These are phyloP conservation scores for Microplitis deprimator DNA, from an alignment of 2,888 invertebrate species.

Conservation along the genomic window DNA sequence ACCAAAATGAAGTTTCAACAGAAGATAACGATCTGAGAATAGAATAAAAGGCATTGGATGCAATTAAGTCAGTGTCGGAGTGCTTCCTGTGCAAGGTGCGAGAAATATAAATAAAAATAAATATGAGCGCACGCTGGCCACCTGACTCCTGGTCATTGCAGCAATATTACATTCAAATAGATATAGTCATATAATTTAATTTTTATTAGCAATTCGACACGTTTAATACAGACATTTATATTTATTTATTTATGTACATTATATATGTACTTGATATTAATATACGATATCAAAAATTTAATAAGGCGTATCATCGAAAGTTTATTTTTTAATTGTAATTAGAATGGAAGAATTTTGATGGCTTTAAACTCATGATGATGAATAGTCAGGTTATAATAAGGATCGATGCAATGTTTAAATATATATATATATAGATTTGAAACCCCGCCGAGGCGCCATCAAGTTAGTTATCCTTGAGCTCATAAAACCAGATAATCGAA, in stretches of 20 bases:
- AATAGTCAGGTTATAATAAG: not conserved
- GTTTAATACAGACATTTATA: no score
- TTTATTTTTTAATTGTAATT: not conserved
- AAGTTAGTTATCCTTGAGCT: constrained; percentile 35
- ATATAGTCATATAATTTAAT: constrained; percentile 24
- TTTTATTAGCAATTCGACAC: not conserved
- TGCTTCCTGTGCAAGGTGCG: constrained; percentile 71
- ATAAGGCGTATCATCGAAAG: not conserved
- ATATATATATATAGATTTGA: constrained; percentile 2
- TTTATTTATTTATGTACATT: no score
- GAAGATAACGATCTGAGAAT: not conserved
- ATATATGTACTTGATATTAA: no score
- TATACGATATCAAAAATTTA: not conserved
- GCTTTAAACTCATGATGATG: not conserved
- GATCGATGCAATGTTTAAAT: not conserved
- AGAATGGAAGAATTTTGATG: constrained; percentile 4
- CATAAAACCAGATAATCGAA: constrained; percentile 56
- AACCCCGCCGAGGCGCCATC: constrained; percentile 36
- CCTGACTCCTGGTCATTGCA: not conserved
- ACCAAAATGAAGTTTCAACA: not conserved
- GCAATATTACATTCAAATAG: not conserved
- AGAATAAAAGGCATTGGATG: constrained; percentile 52
- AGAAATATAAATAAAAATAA: constrained; percentile 53
- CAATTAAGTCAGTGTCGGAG: constrained; percentile 65
- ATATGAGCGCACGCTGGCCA: constrained; percentile 15